A percentile compares a stretch with the other conserved stretches of the same genome.
phyloP scores from a whole-genome alignment of 2,797 vertebrate genomes.

The Channallabes apus region DNA sequence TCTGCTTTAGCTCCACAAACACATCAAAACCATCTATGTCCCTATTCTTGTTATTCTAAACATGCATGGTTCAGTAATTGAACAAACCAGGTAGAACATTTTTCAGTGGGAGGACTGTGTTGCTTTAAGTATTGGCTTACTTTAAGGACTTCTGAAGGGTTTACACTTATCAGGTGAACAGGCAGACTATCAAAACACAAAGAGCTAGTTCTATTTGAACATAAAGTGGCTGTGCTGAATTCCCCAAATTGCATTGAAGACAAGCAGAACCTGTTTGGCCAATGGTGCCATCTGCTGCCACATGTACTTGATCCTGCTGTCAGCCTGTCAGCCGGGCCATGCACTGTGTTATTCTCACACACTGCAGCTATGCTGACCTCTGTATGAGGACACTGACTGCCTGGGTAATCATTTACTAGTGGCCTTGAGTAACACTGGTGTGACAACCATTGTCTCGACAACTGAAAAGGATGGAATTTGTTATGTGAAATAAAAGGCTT shows the following conservation, averaged over 20 bases:
- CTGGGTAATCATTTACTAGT: constrained; percentile 75
- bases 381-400: constrained; percentile 65
- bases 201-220: constrained; percentile 32
- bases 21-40: background rate
- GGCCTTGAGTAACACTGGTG: constrained; percentile 65
- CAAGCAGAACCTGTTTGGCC: constrained; percentile 29
- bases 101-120: background rate
- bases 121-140: background rate
- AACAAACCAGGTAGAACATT: background rate
- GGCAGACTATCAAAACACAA: constrained; percentile 36
- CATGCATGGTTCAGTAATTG: background rate
- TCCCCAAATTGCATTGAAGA: constrained; percentile 22
- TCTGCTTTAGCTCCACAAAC: constrained; percentile 36
- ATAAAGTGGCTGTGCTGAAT: constrained; percentile 26
- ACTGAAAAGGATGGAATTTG: constrained; percentile 62
- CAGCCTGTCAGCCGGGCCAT: constrained; percentile 41
- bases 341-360: constrained; percentile 49
- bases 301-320: constrained; percentile 42
- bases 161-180: constrained; percentile 37
- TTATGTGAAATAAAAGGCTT: constrained; percentile 42
- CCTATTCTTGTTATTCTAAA: constrained; percentile 14
- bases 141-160: constrained; percentile 17
- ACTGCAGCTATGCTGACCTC: constrained; percentile 61
- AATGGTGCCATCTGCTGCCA: constrained; percentile 41
- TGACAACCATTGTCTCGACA: constrained; percentile 60